Base-by-base conservation (phyloP, 2,888 invertebrate species). In the Philereme vetulata region DNA sequence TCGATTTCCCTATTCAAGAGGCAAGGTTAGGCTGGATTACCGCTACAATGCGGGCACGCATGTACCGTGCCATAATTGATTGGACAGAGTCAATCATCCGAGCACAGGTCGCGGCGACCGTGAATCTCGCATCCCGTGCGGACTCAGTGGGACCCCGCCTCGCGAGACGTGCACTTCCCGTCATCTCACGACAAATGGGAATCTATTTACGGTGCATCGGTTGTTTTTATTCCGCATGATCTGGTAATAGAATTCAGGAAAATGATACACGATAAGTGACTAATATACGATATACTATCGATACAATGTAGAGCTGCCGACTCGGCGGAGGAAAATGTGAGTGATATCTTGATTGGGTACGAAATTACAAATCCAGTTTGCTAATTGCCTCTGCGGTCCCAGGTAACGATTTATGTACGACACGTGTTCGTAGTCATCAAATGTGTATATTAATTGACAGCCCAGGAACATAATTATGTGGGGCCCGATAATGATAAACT, bases 81-180 rank as follows among this genome's bases (percentile, higher is more conserved):
- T 88, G 88, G 88, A 83, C 85, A 85, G 78, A 89, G 85, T 88
- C 84, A 88, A 90, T 90, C 89, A 87, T 87, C 78, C 81, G 84
- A 78, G 80, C 80, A 75, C 84, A 84, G 86, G 86, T 88, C 86
- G 85, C 77, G 65, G 80, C 88, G 90, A 88, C 91, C 92, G 90
- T 92, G 91, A 91, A 90, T 87, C 80, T 80, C 72, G 75, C 78
- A 75, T 81, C 84, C 84, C 80, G 82, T 76, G 71, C 74, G 66
- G 73, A 72, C 74, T 80, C 85, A 85, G 85, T 85, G 84, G 81
- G 74, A 77, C 75, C 74, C 78, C 80, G 86, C 78, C 81, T 78
- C 78, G 85, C 88, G 85, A 76, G 75, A 76, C 71, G 89, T 79
- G 80, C 84, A 83, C 84, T 88, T 87, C 90, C 90, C 81, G 80